Evolutionary conservation across 2,888 invertebrate genomes (phyloP), one percentile per base, ranked within the genome.

Genomic region (Coelogynopora nodosa): DNA sequence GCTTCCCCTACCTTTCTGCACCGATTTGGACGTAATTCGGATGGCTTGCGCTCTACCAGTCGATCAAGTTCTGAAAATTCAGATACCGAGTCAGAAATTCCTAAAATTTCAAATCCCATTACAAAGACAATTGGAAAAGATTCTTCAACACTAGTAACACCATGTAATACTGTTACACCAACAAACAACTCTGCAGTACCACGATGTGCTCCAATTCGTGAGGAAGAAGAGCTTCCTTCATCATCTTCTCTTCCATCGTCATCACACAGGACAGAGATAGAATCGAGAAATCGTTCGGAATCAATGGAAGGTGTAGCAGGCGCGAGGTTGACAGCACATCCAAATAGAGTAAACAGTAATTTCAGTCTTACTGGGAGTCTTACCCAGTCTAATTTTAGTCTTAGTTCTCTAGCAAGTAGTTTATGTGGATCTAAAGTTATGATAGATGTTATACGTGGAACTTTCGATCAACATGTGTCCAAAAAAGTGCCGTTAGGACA

Each of bases 61-160:
- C 74, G 74, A 2, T 74, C 74, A 2, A 74, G 74, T 74, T 74
- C 74, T 2, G 74, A 74, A 26, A 74, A 74, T 26, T 74, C 74
- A 26, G 74, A 74, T 26, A 74, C 5, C 23, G 74, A 74, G 27
- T 49, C 49, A 5, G 49, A 49, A 49, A 18, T 5, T 49, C 49
- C 49, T 18, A n/a, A n/a, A n/a, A n/a, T n/a, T n/a, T n/a, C n/a
- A n/a, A n/a, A n/a, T n/a, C n/a, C n/a, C n/a, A n/a, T n/a, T n/a
- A n/a, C n/a, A n/a, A n/a, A n/a, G n/a, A n/a, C n/a, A n/a, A n/a
- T n/a, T n/a, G n/a, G n/a, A n/a, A n/a, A n/a, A n/a, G n/a, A n/a
- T n/a, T n/a, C n/a, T n/a, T n/a, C n/a, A n/a, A n/a, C n/a, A n/a
- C n/a, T n/a, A n/a, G n/a, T n/a, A n/a, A n/a, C n/a, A n/a, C n/a